A percentile compares a stretch with the other conserved stretches of the same genome.
phyloP scores from a whole-genome alignment of 2,888 invertebrate species.

The Ceriagrion tenellum region DNA sequence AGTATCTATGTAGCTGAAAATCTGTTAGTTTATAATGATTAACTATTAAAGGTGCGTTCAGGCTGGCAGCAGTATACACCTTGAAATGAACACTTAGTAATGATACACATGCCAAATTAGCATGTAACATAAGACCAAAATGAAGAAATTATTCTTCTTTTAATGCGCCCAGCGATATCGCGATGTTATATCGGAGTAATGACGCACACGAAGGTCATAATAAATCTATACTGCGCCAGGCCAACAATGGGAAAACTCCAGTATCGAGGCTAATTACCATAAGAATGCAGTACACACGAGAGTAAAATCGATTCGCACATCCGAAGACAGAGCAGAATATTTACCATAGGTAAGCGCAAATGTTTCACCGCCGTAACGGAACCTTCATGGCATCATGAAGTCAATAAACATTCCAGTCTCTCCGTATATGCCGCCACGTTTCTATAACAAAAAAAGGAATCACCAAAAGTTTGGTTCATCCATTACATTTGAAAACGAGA shows the following conservation, averaged over 20 bases:
- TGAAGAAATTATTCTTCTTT: background rate
- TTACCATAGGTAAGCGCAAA: background rate
- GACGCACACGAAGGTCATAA: background rate
- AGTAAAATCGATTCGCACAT: background rate
- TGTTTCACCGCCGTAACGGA: background rate
- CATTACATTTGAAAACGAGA: too few species aligned
- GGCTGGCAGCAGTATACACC: too few species aligned
- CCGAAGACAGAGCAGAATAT: background rate
- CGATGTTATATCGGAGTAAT: too few species aligned
- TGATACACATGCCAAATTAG: background rate
- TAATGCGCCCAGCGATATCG: too few species aligned
- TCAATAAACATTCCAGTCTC: too few species aligned
- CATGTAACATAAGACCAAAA: background rate
- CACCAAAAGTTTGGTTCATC: too few species aligned
- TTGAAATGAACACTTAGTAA: background rate
- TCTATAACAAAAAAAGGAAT: too few species aligned
- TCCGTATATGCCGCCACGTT: too few species aligned
- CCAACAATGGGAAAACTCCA: background rate
- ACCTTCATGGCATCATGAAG: background rate
- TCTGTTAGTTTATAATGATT: too few species aligned
- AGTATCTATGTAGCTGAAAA: too few species aligned
- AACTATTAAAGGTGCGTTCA: too few species aligned
- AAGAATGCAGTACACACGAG: background rate
- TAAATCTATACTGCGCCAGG: too few species aligned
- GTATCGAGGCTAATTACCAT: background rate